A percentile compares a stretch with the other conserved stretches of the same genome.
Evolutionary conservation across 2,113 vertebrate species (phyloP).

Genomic region (Pelodiscus sinensis): DNA sequence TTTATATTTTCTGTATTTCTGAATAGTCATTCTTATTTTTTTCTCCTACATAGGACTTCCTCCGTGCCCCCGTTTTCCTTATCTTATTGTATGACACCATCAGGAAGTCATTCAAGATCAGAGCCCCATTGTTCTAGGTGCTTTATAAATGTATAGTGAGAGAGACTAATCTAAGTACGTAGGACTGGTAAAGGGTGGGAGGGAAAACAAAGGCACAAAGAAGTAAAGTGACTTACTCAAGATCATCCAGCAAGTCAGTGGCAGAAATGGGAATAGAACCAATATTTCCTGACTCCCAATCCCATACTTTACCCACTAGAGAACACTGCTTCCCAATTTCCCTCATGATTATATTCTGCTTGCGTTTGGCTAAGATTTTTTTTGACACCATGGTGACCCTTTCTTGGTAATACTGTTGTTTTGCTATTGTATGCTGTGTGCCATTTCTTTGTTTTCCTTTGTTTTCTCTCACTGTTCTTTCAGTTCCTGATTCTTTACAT

Average conservation of each 20-base stretch:
- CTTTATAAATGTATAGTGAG: not conserved
- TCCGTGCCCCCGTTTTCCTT: not conserved
- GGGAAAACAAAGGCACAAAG: not conserved
- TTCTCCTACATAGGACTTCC: not conserved
- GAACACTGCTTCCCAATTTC: not conserved
- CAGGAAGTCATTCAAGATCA: not conserved
- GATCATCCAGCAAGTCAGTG: not conserved
- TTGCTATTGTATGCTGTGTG: not conserved
- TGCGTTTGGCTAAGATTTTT: not conserved
- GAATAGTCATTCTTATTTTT: not conserved
- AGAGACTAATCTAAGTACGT: not conserved
- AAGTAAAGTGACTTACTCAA: not conserved
- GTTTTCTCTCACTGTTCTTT: not conserved
- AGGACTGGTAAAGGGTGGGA: not conserved
- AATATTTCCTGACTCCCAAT: not conserved
- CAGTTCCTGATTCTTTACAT: not conserved
- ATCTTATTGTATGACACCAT: not conserved
- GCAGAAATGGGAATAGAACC: not conserved
- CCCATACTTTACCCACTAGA: not conserved
- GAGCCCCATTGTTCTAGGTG: not conserved
- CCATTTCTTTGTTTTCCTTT: not conserved
- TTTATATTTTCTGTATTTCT: not conserved
- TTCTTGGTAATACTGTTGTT: not conserved
- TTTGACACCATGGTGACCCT: not conserved
- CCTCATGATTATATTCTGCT: not conserved